Conservation (phyloP, 2,797 vertebrate genomes). For the Eupleurogrammus muticus region DNA sequence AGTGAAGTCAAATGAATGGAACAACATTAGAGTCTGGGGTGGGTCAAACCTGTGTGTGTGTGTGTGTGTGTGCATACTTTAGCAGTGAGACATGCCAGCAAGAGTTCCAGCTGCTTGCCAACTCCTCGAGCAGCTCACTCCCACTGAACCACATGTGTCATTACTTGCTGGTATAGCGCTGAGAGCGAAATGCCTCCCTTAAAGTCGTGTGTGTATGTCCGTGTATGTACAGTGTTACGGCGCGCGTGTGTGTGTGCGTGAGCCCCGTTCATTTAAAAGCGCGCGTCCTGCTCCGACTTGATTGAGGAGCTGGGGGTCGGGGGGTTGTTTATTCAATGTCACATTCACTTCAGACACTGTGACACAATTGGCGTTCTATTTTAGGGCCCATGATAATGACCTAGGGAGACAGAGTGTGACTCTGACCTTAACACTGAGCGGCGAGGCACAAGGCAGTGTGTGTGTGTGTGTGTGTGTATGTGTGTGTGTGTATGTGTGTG, state of each 20-base stretch:
- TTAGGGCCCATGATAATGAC: slow-evolving; percentile 77
- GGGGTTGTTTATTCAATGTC: slow-evolving; percentile 79
- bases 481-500: slow-evolving; percentile 37
- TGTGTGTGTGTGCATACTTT: slow-evolving; percentile 60
- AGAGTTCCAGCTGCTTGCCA: slow-evolving; percentile 78
- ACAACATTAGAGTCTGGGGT: slow-evolving; percentile 64
- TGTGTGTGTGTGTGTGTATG: slow-evolving; percentile 19
- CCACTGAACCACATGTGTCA: slow-evolving; percentile 77
- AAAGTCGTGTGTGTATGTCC: slow-evolving; percentile 41
- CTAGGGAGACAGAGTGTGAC: slow-evolving; percentile 78
- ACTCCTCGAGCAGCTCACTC: slow-evolving; percentile 73
- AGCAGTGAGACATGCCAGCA: slow-evolving; percentile 70
- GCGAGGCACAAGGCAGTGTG: slow-evolving; percentile 44
- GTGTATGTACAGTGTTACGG: slow-evolving; percentile 24
- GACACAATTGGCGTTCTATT: slow-evolving; percentile 79
- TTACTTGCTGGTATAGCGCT: slow-evolving; percentile 66
- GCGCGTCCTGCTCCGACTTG: slow-evolving; percentile 37
- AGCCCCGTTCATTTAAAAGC: slow-evolving; percentile 50
- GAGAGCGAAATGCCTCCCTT: slow-evolving; percentile 71
- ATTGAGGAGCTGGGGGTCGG: slow-evolving; percentile 56
- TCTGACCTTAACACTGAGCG: slow-evolving; percentile 75
- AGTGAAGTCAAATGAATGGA: slow-evolving; percentile 75
- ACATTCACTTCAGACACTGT: slow-evolving; percentile 68
- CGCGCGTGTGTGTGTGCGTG: neutral
- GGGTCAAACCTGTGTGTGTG: slow-evolving; percentile 46